Percentiles rank a stretch among this genome's conserved stretches.
Conservation (phyloP, 2,113 vertebrate species). For the Sterrhoptilus dennistouni region DNA sequence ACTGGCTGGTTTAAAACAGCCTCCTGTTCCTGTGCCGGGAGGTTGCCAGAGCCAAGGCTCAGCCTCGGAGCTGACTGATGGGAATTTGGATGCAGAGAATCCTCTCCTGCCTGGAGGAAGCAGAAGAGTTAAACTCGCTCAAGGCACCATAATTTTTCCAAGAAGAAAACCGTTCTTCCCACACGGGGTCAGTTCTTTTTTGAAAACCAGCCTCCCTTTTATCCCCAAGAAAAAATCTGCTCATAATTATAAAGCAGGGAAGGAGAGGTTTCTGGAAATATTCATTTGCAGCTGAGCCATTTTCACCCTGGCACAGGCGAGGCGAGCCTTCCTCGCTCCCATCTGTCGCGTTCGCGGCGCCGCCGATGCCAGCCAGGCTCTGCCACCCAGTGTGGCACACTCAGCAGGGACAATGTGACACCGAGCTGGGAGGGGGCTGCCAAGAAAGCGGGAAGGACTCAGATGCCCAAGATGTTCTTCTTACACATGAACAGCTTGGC, state of each 20-base stretch:
- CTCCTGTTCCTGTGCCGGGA: neutral
- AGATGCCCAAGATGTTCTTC: constrained; percentile 39
- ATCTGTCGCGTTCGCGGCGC: constrained; percentile 34
- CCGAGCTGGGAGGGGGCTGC: neutral
- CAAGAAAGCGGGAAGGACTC: neutral
- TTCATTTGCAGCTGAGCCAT: constrained; percentile 68
- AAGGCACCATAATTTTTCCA: constrained; percentile 52
- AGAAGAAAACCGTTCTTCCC: constrained; percentile 61
- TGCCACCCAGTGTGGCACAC: constrained; percentile 33
- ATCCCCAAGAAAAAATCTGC: constrained; percentile 69
- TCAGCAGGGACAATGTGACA: constrained; percentile 25
- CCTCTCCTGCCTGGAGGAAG: neutral
- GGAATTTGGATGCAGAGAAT: neutral
- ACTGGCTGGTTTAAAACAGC: neutral
- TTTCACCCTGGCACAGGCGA: constrained; percentile 65
- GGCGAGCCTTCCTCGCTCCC: constrained; percentile 43
- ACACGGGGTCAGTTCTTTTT: constrained; percentile 67
- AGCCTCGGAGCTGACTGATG: neutral
- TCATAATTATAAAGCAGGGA: constrained; percentile 61
- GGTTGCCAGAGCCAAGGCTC: neutral
- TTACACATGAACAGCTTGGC: constrained; percentile 56
- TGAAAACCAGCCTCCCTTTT: constrained; percentile 64
- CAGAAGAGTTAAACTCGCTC: constrained; percentile 52
- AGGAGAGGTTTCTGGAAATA: constrained; percentile 67
- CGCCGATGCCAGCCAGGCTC: constrained; percentile 32